Evolutionary conservation across 2,888 invertebrate species (phyloP).

Genomic region (Escarpia spicata): DNA sequence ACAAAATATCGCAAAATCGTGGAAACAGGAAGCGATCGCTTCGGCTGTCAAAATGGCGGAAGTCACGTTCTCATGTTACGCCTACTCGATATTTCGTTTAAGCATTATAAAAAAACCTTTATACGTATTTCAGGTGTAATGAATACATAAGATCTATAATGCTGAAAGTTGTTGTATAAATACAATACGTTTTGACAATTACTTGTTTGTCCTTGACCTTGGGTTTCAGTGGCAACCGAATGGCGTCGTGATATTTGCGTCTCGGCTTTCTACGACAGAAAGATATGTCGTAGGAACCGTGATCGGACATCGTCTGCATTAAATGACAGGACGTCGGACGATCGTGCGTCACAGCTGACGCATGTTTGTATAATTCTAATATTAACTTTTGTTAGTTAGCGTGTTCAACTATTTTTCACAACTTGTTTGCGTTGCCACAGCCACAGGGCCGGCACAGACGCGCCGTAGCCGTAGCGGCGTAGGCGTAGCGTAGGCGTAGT

Average conservation of each 20-base stretch:
- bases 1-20: slow-evolving; percentile 1
- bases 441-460: neutral
- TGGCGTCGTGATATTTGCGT: neutral
- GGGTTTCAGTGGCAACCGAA: neutral
- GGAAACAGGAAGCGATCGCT: neutral
- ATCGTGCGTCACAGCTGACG: neutral
- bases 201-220: neutral
- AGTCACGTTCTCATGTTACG: slow-evolving; percentile 3
- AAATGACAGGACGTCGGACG: neutral
- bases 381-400: neutral
- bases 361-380: neutral
- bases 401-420: neutral
- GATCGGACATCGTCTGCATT: neutral
- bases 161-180: neutral
- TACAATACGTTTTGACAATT: neutral
- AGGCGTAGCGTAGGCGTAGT: too few species aligned
- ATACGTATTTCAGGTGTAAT: neutral
- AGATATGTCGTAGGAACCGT: slow-evolving; percentile 8
- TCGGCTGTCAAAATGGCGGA: slow-evolving; percentile 16
- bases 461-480: too few species aligned
- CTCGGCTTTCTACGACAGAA: neutral
- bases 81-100: neutral
- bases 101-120: neutral
- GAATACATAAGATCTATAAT: neutral
- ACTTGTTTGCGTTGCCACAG: neutral